A percentile compares a stretch with the other conserved stretches of the same genome.
These are phyloP conservation scores for Ardeotis arabs DNA, from an alignment of 2,113 vertebrate species.

Conservation along the genomic window DNA sequence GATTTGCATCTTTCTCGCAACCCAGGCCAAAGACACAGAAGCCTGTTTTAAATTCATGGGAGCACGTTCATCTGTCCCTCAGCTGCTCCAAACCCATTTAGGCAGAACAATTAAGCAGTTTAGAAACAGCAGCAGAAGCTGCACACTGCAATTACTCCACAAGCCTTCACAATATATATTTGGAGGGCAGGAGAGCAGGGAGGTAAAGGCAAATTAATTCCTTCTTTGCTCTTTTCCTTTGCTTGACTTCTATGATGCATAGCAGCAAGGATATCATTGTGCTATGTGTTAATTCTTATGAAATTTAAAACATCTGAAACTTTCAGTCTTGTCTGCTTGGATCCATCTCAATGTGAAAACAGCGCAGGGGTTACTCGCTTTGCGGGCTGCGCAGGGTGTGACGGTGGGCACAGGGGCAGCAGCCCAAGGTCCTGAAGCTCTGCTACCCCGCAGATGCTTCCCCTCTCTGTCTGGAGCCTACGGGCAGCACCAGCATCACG, in stretches of 20 bases:
- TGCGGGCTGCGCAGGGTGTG: neutral
- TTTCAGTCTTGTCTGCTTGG: neutral
- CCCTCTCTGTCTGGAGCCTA: accelerated
- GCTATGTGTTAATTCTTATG: neutral
- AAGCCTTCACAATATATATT: neutral
- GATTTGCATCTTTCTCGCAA: neutral
- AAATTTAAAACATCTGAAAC: neutral
- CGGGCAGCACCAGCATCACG: accelerated
- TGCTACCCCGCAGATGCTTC: accelerated
- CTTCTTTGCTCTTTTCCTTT: neutral
- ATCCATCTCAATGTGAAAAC: neutral
- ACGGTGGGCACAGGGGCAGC: neutral
- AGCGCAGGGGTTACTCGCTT: accelerated
- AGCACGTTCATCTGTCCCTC: conserved; percentile 24
- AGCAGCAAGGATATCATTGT: neutral
- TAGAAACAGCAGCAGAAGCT: neutral
- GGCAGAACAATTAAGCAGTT: conserved; percentile 22
- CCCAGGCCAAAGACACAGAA: neutral
- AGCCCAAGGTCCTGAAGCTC: neutral
- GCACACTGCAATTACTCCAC: neutral
- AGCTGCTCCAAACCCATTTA: conserved; percentile 53
- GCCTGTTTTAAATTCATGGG: conserved; percentile 55
- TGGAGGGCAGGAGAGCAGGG: neutral
- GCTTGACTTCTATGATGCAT: neutral
- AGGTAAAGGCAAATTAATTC: neutral